Conservation (phyloP, 1,140 invertebrate species). For the Ganaspis sp. region DNA sequence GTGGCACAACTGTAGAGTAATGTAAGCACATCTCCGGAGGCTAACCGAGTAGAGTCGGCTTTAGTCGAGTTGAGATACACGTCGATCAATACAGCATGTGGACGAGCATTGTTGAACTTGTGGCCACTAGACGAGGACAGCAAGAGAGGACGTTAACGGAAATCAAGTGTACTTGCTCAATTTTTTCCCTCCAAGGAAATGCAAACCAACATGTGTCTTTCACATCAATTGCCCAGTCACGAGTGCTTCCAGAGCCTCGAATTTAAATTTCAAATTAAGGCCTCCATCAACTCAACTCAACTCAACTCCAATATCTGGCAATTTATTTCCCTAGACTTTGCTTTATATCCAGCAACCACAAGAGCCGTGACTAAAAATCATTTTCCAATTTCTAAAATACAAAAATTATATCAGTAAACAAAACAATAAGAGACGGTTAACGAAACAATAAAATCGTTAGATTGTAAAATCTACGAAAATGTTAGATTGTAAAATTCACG, state of each 20-base stretch:
- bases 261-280: not conserved
- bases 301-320: not conserved
- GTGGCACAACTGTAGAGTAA: not conserved
- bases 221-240: not conserved
- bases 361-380: no score
- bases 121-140: not conserved
- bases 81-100: constrained; percentile 43
- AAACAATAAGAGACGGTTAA: no score
- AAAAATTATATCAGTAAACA: no score
- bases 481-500: no score
- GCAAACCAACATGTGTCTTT: not conserved
- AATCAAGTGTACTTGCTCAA: not conserved
- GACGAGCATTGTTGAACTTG: constrained; percentile 43
- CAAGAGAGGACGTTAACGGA: not conserved
- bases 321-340: not conserved
- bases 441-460: no score
- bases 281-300: not conserved
- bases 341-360: no score
- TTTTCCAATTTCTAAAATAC: no score
- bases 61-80: constrained; percentile 35
- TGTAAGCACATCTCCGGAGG: not conserved
- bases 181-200: constrained; percentile 7
- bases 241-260: not conserved
- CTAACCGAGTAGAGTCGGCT: not conserved
- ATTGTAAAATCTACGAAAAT: no score